phyloP scores from a whole-genome alignment of 1,140 invertebrate species.

The Drosophila prosaltans region DNA sequence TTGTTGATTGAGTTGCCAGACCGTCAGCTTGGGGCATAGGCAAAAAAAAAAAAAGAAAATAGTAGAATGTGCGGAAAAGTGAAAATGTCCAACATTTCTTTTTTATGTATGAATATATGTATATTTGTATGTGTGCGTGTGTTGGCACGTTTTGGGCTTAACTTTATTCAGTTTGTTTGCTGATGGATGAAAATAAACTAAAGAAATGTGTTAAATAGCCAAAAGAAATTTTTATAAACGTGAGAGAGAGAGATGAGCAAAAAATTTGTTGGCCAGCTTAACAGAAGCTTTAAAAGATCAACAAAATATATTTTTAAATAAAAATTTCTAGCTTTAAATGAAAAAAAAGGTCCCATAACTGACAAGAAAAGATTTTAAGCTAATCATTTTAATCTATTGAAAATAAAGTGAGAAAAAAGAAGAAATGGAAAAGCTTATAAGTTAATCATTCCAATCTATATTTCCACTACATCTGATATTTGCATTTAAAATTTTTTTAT shows the following conservation, averaged over 20 bases:
- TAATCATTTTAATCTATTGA: too few species aligned
- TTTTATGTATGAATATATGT: not conserved
- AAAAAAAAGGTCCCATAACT: too few species aligned
- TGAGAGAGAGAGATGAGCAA: not conserved
- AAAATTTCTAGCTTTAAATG: too few species aligned
- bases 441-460: too few species aligned
- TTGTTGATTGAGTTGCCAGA: conserved; percentile 68
- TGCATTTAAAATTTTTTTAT: too few species aligned
- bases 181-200: conserved; percentile 29
- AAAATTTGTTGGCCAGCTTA: not conserved
- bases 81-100: conserved; percentile 50
- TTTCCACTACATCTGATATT: too few species aligned
- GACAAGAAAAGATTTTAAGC: too few species aligned
- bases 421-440: too few species aligned
- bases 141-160: conserved; percentile 43
- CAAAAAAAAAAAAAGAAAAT: conserved; percentile 25
- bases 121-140: conserved; percentile 10
- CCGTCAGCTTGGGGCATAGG: conserved; percentile 32
- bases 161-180: conserved; percentile 37
- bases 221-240: conserved; percentile 16
- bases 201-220: conserved; percentile 33
- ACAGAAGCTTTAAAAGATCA: not conserved
- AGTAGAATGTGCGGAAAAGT: conserved; percentile 32
- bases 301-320: not conserved
- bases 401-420: too few species aligned